Base-by-base conservation (phyloP, 1,140 invertebrate species). In the Solenopsis invicta region DNA sequence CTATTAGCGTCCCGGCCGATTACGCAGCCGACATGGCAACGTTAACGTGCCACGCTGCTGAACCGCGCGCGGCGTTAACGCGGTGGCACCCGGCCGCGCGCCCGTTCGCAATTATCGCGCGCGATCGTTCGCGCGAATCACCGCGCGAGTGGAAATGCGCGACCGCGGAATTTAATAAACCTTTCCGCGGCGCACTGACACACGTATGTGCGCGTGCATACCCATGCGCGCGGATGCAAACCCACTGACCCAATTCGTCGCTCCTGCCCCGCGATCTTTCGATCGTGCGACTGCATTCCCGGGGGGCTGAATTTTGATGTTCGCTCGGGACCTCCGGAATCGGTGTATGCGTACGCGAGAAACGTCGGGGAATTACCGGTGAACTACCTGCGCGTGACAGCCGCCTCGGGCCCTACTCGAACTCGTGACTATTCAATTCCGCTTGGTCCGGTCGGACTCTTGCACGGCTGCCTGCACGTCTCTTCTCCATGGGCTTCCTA, bases 341-440 rank as follows among this genome's bases (percentile, higher is more conserved):
- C 24, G n/a, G 54, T 72, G 12, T 24, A 66, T n/a, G 56, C 59
- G 69, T 86, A 37, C n/a, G 41, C 16, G 75, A 21, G 62, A 86
- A 29, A 21, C 74, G 45, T 66, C 50, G 45, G n/a, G 16, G 61
- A 50, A 78, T 54, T 72, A 34, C 52, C 72, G 66, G 59, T 48
- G 67, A 84, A 86, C 71, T 82, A 77, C 61, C 88, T 90, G 88
- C 67, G 37, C 61, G 61, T 89, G 89, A 80, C 88, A 90, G 85
- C 82, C 61, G 86, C 80, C 88, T 54, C 48, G 24, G 66, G 86
- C 80, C 1, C 6, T 21, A 66, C 72, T 69, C 74, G 54, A 88
- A 86, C 74, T 74, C 89, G 72, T 61, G 56, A 56, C 89, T 75
- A 90, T 91, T 90, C 90, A 81, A 84, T 88, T 88, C 75, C 69